Percentiles rank a stretch among this genome's conserved stretches.
Conservation (phyloP, 2,113 vertebrate genomes). For the Tachysurus fulvidraco region DNA sequence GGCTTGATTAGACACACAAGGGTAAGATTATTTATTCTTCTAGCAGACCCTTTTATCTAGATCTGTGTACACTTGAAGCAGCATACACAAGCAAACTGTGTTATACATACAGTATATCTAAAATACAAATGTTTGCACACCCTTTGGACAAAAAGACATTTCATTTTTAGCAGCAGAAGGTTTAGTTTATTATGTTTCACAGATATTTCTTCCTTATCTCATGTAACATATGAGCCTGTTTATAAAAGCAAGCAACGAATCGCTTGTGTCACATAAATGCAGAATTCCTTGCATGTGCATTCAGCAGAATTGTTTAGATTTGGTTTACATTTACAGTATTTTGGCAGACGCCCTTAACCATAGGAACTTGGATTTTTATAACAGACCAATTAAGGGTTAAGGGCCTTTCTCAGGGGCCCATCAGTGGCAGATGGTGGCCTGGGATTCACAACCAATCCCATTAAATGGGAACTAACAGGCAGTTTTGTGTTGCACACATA, state of each 20-base stretch:
- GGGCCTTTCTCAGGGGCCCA: too few relatives aligned
- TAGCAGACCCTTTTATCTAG: neutral
- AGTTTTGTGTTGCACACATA: neutral
- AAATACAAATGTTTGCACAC: neutral
- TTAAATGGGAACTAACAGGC: too few relatives aligned
- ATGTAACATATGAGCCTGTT: neutral
- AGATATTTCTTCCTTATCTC: neutral
- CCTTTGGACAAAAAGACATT: neutral
- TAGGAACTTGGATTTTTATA: too few relatives aligned
- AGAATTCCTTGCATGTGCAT: neutral
- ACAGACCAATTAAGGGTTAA: too few relatives aligned
- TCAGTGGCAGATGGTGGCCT: too few relatives aligned
- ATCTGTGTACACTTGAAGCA: neutral
- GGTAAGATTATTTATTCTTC: conserved; percentile 4
- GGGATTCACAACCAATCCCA: too few relatives aligned
- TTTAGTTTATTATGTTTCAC: neutral
- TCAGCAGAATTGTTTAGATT: neutral
- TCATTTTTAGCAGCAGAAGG: neutral
- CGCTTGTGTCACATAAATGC: neutral
- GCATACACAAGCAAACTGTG: neutral
- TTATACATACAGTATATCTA: neutral
- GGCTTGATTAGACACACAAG: conserved; percentile 3
- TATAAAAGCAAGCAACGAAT: neutral
- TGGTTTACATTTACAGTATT: too few relatives aligned
- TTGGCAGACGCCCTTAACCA: too few relatives aligned